phyloP scores from a whole-genome alignment of 1,140 invertebrate genomes.

The Phortica variegata region DNA sequence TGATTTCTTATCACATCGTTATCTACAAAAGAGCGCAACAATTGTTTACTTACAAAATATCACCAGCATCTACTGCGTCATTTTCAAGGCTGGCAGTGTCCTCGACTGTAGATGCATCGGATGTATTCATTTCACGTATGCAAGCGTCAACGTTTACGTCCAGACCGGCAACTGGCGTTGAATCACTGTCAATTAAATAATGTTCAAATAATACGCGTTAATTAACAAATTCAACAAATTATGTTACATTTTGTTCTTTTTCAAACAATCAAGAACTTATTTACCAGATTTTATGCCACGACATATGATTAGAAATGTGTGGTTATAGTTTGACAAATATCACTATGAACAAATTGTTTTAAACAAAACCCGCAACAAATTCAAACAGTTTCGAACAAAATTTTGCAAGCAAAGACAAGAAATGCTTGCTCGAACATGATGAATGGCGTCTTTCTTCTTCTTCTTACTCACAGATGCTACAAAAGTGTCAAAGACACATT shows the following conservation, averaged over 20 bases:
- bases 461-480: no score
- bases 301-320: conserved; percentile 28
- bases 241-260: not conserved
- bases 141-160: not conserved
- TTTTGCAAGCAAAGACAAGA: no score
- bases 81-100: conserved; percentile 19
- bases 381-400: no score
- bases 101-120: conserved; percentile 12
- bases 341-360: no score
- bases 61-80: conserved; percentile 4
- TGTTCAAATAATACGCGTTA: not conserved
- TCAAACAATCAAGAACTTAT: not conserved
- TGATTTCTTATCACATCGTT: no score
- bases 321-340: no score
- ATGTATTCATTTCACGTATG: not conserved
- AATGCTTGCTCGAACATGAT: no score
- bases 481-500: no score
- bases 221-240: not conserved
- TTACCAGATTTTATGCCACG: conserved; percentile 36
- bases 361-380: no score
- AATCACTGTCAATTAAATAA: not conserved
- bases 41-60: not conserved
- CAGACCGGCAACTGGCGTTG: not conserved
- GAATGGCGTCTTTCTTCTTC: no score
- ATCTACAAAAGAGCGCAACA: not conserved